Conservation (phyloP, 2,113 vertebrate species). For the Tetrax tetrax region DNA sequence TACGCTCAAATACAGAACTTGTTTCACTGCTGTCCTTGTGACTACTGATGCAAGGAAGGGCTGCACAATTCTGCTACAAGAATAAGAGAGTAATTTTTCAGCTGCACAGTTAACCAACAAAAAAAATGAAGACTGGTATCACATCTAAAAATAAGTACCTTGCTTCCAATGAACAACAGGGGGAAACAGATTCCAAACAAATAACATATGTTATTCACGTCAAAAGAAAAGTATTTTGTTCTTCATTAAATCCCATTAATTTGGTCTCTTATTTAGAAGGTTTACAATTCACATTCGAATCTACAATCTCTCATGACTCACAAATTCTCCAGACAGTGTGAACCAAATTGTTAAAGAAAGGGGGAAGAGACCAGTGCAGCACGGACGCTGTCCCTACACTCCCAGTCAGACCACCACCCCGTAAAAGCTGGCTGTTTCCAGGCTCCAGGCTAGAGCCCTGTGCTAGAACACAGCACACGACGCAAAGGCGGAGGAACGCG, state of each 20-base stretch:
- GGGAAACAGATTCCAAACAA: background rate
- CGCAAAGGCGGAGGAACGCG: fast-evolving
- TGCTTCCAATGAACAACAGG: background rate
- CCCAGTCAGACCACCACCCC: fast-evolving
- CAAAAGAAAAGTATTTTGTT: background rate
- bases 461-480: too few relatives aligned
- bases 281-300: background rate
- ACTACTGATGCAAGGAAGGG: background rate
- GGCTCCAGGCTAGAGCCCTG: background rate
- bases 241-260: background rate
- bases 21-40: background rate
- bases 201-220: background rate
- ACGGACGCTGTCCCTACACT: fast-evolving
- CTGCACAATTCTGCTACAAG: background rate
- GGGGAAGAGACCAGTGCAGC: fast-evolving
- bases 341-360: background rate
- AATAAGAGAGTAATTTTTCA: background rate
- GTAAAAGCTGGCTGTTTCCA: background rate
- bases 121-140: background rate
- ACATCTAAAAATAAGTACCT: background rate
- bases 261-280: background rate
- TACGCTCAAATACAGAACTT: background rate
- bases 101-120: background rate
- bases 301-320: background rate
- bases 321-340: background rate